Evolutionary conservation across 2,888 invertebrate genomes (phyloP).

Genomic region (Ephialtes manifestator): DNA sequence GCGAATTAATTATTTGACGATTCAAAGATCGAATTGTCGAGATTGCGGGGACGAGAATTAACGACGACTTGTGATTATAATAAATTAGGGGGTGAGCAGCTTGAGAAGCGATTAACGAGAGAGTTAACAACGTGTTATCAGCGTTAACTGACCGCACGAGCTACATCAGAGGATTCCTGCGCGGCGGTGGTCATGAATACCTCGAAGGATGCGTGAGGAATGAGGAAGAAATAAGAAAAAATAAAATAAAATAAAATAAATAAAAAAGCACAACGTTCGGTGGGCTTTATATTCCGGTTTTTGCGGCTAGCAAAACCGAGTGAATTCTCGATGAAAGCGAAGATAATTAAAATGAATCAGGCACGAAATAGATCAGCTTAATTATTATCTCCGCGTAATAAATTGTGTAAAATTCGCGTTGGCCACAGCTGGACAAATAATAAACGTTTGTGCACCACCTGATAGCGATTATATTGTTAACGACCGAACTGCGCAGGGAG

Average conservation of each 20-base stretch:
- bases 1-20: conserved; percentile 73
- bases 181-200: background rate
- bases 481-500: conserved; percentile 1
- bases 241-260: background rate
- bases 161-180: background rate
- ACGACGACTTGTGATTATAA: conserved; percentile 80
- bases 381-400: conserved; percentile 19
- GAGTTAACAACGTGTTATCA: conserved; percentile 76
- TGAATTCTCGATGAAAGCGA: background rate
- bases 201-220: background rate
- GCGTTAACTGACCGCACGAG: conserved; percentile 70
- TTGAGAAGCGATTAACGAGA: conserved; percentile 75
- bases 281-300: background rate
- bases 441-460: background rate
- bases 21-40: conserved; percentile 73
- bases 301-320: background rate
- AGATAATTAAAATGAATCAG: conserved; percentile 3
- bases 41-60: conserved; percentile 74
- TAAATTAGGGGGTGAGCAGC: conserved; percentile 75
- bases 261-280: background rate
- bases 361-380: background rate
- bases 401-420: background rate
- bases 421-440: conserved; percentile 23
- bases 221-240: conserved; percentile 20
- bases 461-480: conserved; percentile 20